phyloP scores from a whole-genome alignment of 1,140 invertebrate genomes.

The Drosophila oshimai region DNA sequence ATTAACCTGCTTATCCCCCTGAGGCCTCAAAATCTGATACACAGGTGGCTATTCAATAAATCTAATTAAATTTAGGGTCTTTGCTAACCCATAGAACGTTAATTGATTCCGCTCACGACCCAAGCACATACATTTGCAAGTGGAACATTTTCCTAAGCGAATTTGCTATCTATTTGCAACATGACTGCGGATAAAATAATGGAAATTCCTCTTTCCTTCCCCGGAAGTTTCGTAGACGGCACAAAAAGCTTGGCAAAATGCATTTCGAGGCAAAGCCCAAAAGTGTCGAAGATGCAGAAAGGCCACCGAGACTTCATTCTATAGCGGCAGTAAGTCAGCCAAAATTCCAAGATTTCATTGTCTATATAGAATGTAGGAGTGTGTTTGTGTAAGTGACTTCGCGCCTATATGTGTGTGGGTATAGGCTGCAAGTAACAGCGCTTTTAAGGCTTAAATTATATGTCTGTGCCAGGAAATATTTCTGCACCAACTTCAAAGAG shows the following conservation, averaged over 20 bases:
- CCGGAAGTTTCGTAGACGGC: conserved; percentile 9
- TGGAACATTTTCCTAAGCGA: conserved; percentile 23
- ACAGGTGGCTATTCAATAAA: conserved; percentile 12
- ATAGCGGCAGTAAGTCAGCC: conserved; percentile 28
- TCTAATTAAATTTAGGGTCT: not conserved
- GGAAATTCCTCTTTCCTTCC: conserved; percentile 4
- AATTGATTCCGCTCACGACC: conserved; percentile 18
- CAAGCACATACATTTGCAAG: conserved; percentile 2
- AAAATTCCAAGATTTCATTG: conserved; percentile 26
- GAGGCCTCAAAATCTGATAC: not conserved
- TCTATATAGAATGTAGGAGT: not conserved
- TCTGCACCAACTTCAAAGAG: not conserved
- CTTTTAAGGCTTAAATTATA: conserved; percentile 28
- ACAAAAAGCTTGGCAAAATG: conserved; percentile 37
- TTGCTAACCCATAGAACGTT: not conserved
- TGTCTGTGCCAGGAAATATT: conserved; percentile 14
- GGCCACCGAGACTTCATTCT: conserved; percentile 11
- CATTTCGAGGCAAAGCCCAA: conserved; percentile 28
- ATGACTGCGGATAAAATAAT: conserved; percentile 41
- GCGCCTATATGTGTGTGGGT: conserved; percentile 1
- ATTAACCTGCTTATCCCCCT: not conserved
- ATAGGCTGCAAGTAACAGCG: conserved; percentile 25
- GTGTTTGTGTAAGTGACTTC: not conserved
- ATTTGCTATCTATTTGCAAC: conserved; percentile 42
- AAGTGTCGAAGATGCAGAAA: conserved; percentile 39